Conservation (phyloP, 1,140 invertebrate genomes). For the Lepidotrigona ventralis region DNA sequence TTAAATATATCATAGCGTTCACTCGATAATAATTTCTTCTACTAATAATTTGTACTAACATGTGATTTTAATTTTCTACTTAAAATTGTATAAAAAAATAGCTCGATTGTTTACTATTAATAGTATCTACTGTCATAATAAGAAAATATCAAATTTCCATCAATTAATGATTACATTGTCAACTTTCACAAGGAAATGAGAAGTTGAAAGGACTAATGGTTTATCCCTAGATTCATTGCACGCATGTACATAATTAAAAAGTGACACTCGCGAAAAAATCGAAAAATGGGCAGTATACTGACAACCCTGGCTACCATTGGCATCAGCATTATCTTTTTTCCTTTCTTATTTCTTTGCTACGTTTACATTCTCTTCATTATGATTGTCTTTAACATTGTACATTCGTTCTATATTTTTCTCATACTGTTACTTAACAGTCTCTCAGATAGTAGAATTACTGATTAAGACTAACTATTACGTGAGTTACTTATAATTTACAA, state of each 20-base stretch:
- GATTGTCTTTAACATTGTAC: constrained; percentile 35
- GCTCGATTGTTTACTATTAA: not conserved
- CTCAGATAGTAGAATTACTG: constrained; percentile 25
- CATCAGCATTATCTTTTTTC: constrained; percentile 40
- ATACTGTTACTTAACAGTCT: constrained; percentile 36
- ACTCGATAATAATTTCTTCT: not conserved
- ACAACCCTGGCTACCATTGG: constrained; percentile 34
- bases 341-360: constrained; percentile 44
- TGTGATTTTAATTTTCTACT: not conserved
- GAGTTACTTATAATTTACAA: constrained; percentile 2
- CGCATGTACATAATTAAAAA: constrained; percentile 13
- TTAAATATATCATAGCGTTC: not conserved
- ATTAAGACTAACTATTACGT: constrained; percentile 23
- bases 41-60: not conserved
- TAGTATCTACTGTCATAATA: not conserved
- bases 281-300: constrained; percentile 44
- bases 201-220: not conserved
- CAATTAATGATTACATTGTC: not conserved
- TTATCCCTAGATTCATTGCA: constrained; percentile 7
- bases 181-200: not conserved
- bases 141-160: not conserved
- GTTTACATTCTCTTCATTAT: constrained; percentile 40
- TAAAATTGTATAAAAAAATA: not conserved
- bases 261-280: constrained; percentile 4
- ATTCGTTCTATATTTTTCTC: constrained; percentile 35